Percentiles rank a stretch among this genome's conserved stretches.
Conservation (phyloP, 2,888 invertebrate genomes). For the Laothoe populi region DNA sequence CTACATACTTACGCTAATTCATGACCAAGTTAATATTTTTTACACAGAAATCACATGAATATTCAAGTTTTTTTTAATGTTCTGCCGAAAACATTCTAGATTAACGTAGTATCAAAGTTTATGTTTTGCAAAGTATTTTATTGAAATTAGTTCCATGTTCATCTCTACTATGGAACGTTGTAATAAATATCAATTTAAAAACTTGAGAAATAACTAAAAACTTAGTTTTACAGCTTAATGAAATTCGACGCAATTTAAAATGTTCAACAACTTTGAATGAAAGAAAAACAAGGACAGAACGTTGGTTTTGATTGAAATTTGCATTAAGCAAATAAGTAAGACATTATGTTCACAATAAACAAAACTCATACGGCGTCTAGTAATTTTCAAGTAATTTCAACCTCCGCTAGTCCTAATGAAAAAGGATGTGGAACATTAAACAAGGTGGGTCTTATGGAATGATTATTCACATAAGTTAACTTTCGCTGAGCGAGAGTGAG, state of each 20-base stretch:
- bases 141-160: too few relatives aligned
- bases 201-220: too few relatives aligned
- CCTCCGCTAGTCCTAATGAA: background rate
- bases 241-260: too few relatives aligned
- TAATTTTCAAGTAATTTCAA: slow-evolving; percentile 17
- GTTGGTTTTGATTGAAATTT: background rate
- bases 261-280: too few relatives aligned
- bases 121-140: too few relatives aligned
- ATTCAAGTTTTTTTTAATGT: too few relatives aligned
- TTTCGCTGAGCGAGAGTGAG: slow-evolving; percentile 74
- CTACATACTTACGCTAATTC: background rate
- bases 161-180: too few relatives aligned
- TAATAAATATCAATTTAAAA: too few relatives aligned
- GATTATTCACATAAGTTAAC: slow-evolving; percentile 55
- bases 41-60: background rate
- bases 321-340: slow-evolving; percentile 9
- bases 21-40: slow-evolving; percentile 4
- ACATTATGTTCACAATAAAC: slow-evolving; percentile 16
- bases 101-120: too few relatives aligned
- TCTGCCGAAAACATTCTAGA: too few relatives aligned
- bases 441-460: slow-evolving; percentile 22
- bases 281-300: too few relatives aligned
- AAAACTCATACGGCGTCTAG: background rate
- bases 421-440: slow-evolving; percentile 11
- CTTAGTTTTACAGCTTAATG: too few relatives aligned